Conservation (phyloP, 2,888 invertebrate genomes). For the Apamea monoglypha region DNA sequence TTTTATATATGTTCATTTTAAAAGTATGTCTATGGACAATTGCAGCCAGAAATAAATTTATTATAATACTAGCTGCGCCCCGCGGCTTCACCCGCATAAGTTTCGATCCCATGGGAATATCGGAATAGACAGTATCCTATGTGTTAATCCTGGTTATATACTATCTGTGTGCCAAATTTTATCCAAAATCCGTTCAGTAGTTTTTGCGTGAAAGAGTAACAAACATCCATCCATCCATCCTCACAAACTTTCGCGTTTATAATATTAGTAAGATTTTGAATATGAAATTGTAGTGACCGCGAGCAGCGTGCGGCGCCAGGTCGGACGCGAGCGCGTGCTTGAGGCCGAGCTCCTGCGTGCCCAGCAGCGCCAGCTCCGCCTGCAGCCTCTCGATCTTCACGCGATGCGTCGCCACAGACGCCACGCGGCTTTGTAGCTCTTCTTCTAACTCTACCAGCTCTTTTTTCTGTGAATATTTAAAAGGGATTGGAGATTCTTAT, state of each 20-base stretch:
- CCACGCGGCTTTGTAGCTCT: slow-evolving; percentile 92
- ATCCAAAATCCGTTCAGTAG: no score
- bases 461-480: slow-evolving; percentile 89
- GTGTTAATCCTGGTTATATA: no score
- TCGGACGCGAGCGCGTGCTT: slow-evolving; percentile 82
- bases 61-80: no score
- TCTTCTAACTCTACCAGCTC: slow-evolving; percentile 93
- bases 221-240: no score
- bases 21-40: not conserved
- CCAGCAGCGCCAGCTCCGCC: slow-evolving; percentile 92
- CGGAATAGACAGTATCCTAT: no score
- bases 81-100: no score
- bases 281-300: slow-evolving; percentile 63
- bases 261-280: no score
- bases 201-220: no score
- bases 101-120: no score
- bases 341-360: slow-evolving; percentile 91
- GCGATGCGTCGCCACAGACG: slow-evolving; percentile 91
- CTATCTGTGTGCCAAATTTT: no score
- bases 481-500: not conserved
- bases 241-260: no score
- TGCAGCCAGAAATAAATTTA: not conserved
- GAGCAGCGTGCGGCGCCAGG: slow-evolving; percentile 73
- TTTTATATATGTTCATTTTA: no score
- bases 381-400: slow-evolving; percentile 93